Percentiles rank a stretch among this genome's conserved stretches.
Conservation (phyloP, 1,140 invertebrate genomes). For the Drosophila virilis region DNA sequence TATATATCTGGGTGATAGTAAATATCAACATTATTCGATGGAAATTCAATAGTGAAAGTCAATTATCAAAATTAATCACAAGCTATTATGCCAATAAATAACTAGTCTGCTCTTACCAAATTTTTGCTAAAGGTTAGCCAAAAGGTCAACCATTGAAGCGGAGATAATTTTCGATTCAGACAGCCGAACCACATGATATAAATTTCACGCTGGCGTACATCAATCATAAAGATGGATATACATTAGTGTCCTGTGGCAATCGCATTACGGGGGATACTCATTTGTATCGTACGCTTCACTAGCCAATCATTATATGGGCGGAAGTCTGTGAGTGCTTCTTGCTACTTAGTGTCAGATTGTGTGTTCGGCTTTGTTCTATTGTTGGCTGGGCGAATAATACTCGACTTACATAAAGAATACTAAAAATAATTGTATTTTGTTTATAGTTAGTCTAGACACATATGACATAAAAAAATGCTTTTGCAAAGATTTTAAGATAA, state of each 20-base stretch:
- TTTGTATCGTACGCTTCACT: conserved; percentile 3
- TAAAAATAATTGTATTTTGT: no score
- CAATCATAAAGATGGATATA: conserved; percentile 17
- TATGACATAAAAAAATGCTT: no score
- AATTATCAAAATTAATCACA: conserved; percentile 19
- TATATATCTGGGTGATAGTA: neutral
- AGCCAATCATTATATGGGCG: neutral
- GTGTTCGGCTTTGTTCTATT: neutral
- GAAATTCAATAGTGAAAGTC: conserved; percentile 1
- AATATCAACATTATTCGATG: neutral
- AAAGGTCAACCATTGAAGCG: conserved; percentile 14
- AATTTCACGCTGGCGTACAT: conserved; percentile 11
- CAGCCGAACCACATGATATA: conserved; percentile 4
- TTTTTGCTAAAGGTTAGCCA: neutral
- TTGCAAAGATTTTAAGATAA: no score
- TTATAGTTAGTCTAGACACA: no score
- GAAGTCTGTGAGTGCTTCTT: neutral
- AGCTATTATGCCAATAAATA: conserved; percentile 14
- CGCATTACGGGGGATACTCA: neutral
- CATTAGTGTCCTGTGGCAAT: conserved; percentile 2
- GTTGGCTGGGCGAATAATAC: neutral
- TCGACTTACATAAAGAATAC: neutral
- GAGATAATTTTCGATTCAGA: conserved; percentile 5
- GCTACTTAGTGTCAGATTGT: neutral
- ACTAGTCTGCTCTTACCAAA: neutral